Percentiles rank a stretch among this genome's conserved stretches.
phyloP scores from a whole-genome alignment of 2,888 invertebrate species.

The Dichetophora obliterata region DNA sequence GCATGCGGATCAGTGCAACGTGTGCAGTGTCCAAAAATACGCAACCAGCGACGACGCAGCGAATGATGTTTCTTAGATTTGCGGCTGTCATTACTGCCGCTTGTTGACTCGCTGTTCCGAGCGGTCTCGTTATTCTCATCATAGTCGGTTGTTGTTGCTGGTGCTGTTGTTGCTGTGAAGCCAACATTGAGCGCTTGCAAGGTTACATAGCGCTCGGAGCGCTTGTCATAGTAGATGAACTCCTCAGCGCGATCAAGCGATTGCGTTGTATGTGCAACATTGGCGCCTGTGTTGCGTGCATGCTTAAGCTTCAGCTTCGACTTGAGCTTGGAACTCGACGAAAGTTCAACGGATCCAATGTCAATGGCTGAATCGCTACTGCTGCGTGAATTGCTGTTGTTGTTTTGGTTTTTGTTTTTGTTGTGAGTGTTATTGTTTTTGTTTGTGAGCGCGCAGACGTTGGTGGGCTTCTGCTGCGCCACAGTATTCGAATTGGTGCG shows the following conservation, averaged over 20 bases:
- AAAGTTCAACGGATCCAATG: constrained; percentile 55
- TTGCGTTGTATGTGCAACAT: background rate
- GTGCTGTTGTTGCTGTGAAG: background rate
- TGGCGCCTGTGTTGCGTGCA: background rate
- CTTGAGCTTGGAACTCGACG: constrained; percentile 47
- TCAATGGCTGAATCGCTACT: constrained; percentile 64
- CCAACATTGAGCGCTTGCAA: constrained; percentile 29
- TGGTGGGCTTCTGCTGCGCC: constrained; percentile 26
- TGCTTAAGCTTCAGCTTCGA: constrained; percentile 12
- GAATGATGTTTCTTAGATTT: constrained; percentile 49
- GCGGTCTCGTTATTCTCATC: constrained; percentile 3
- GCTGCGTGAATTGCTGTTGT: constrained; percentile 49
- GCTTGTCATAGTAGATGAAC: constrained; percentile 51
- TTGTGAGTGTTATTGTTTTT: constrained; percentile 42
- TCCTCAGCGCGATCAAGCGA: constrained; percentile 39
- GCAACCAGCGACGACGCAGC: constrained; percentile 55
- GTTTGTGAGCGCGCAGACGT: constrained; percentile 3
- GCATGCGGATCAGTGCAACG: constrained; percentile 57
- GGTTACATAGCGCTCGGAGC: constrained; percentile 50
- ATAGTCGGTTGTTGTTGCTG: background rate
- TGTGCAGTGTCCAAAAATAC: constrained; percentile 61
- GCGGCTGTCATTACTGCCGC: background rate
- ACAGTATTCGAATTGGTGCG: constrained; percentile 52
- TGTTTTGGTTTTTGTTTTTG: background rate
- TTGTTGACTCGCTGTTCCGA: background rate